Evolutionary conservation across 2,113 vertebrate species (phyloP).

Genomic region (Panurus biarmicus): DNA sequence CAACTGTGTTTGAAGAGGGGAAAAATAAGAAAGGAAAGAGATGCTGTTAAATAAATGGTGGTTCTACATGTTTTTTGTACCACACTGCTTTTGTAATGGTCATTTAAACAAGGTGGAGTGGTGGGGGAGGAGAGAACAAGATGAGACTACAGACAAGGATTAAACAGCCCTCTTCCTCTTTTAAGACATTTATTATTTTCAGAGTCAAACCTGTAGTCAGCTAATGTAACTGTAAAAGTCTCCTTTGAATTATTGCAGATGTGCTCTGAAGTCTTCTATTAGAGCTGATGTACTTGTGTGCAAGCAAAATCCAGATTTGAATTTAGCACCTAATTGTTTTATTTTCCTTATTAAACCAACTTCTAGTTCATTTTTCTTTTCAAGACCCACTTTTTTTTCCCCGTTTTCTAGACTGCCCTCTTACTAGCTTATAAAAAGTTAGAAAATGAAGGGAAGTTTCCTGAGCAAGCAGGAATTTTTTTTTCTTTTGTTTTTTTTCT

Average conservation of each 20-base stretch:
- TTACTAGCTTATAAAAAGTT: constrained; percentile 64
- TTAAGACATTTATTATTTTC: constrained; percentile 60
- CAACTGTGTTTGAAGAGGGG: background rate
- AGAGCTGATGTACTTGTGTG: background rate
- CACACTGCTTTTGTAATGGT: constrained; percentile 8
- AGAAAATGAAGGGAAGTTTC: constrained; percentile 64
- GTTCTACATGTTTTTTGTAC: background rate
- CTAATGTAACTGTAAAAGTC: constrained; percentile 54
- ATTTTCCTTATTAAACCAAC: constrained; percentile 26
- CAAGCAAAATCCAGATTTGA: constrained; percentile 28
- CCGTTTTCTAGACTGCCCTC: background rate
- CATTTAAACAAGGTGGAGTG: constrained; percentile 28
- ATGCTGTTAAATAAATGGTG: constrained; percentile 17
- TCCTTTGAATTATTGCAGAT: constrained; percentile 34
- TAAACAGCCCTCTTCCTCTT: constrained; percentile 10
- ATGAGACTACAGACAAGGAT: background rate
- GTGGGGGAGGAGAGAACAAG: background rate
- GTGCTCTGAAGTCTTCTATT: background rate
- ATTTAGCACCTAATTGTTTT: constrained; percentile 52
- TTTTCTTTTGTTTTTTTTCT: background rate
- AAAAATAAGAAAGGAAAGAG: background rate
- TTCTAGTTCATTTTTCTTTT: background rate
- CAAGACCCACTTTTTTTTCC: background rate
- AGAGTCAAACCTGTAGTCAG: constrained; percentile 38
- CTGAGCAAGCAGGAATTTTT: constrained; percentile 52